Conservation (phyloP, 2,797 vertebrate genomes). For the Sciaenops ocellatus region DNA sequence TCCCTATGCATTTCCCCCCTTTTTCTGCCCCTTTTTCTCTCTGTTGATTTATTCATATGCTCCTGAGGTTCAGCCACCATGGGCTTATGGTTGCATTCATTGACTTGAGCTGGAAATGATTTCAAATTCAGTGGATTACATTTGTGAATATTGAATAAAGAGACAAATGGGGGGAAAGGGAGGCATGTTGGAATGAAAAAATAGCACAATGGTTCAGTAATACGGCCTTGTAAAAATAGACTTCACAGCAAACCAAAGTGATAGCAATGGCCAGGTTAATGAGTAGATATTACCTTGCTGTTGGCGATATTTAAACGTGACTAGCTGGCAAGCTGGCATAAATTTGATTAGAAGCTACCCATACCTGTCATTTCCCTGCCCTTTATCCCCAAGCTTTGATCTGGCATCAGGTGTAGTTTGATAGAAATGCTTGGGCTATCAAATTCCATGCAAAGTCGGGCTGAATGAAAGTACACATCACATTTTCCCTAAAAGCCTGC, state of each 20-base stretch:
- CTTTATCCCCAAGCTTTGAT: constrained; percentile 60
- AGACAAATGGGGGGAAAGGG: constrained; percentile 48
- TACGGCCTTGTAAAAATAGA: constrained; percentile 45
- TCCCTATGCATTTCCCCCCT: constrained; percentile 8
- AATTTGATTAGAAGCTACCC: constrained; percentile 52
- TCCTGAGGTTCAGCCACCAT: constrained; percentile 73
- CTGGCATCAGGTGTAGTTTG: constrained; percentile 39
- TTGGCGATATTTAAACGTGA: constrained; percentile 56
- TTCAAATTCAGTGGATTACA: constrained; percentile 79
- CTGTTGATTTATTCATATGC: constrained; percentile 78
- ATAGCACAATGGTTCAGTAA: constrained; percentile 38
- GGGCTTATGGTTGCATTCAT: constrained; percentile 74
- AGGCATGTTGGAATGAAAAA: constrained; percentile 5
- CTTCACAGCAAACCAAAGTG: constrained; percentile 35
- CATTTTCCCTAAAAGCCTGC: background rate
- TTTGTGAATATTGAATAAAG: constrained; percentile 68
- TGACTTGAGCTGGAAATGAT: constrained; percentile 77
- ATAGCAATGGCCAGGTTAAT: constrained; percentile 53
- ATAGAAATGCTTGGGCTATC: constrained; percentile 43
- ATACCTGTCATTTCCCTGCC: constrained; percentile 46
- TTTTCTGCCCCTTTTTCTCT: constrained; percentile 38
- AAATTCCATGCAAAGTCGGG: constrained; percentile 27
- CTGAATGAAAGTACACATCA: constrained; percentile 27
- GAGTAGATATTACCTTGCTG: constrained; percentile 55
- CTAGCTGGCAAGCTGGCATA: constrained; percentile 23